These are phyloP conservation scores for Coleophora flavipennella DNA, from an alignment of 2,888 invertebrate genomes.

Conservation along the genomic window DNA sequence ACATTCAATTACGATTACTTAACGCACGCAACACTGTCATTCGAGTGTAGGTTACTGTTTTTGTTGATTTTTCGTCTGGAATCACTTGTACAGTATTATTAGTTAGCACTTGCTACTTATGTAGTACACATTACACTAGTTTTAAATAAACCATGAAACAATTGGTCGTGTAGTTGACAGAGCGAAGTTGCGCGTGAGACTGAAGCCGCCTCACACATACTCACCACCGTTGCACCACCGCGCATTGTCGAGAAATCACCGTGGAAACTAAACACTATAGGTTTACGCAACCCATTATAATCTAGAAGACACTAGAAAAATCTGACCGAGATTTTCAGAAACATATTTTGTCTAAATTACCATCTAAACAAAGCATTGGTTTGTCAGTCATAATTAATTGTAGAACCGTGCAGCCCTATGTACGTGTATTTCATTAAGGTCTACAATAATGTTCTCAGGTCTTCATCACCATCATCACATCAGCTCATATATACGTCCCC, in stretches of 20 bases:
- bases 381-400: slow-evolving; percentile 8
- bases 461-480: too few relatives aligned
- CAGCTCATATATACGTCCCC: too few relatives aligned
- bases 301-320: slow-evolving; percentile 55
- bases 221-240: slow-evolving; percentile 60
- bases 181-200: slow-evolving; percentile 54
- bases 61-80: slow-evolving; percentile 7
- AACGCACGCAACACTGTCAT: slow-evolving; percentile 1
- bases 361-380: slow-evolving; percentile 9
- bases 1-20: slow-evolving; percentile 15
- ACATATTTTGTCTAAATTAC: slow-evolving; percentile 26
- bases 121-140: slow-evolving; percentile 9
- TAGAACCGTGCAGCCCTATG: too few relatives aligned
- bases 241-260: slow-evolving; percentile 59
- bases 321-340: slow-evolving; percentile 39
- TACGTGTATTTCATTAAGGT: too few relatives aligned
- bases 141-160: slow-evolving; percentile 28
- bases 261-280: slow-evolving; percentile 53
- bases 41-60: not conserved
- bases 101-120: slow-evolving; percentile 3
- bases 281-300: slow-evolving; percentile 64
- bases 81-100: not conserved
- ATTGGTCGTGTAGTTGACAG: slow-evolving; percentile 45
- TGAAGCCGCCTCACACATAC: slow-evolving; percentile 39
- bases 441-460: too few relatives aligned